Evolutionary conservation across 2,113 vertebrate genomes (phyloP).

Genomic region (Calyptomena viridis): DNA sequence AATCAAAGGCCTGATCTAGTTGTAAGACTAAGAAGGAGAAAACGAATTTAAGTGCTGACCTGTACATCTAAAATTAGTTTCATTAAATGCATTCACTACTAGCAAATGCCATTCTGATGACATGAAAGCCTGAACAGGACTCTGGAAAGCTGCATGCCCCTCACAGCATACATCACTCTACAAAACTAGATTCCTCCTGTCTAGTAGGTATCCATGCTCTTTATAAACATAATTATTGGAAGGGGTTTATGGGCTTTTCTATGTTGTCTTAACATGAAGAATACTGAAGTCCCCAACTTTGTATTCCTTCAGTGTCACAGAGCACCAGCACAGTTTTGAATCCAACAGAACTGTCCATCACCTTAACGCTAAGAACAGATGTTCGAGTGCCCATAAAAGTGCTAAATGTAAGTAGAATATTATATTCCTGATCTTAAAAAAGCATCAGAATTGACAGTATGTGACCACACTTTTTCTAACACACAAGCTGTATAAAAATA

Average conservation of each 20-base stretch:
- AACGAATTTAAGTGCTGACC: conserved; percentile 2
- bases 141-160: background rate
- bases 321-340: background rate
- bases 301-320: background rate
- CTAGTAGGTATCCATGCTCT: background rate
- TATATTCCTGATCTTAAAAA: background rate
- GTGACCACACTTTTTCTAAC: background rate
- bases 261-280: background rate
- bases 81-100: background rate
- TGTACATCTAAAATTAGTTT: conserved; percentile 19
- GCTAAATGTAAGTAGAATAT: background rate
- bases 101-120: conserved; percentile 30
- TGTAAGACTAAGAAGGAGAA: background rate
- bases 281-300: background rate
- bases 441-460: background rate
- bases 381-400: background rate
- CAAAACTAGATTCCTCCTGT: background rate
- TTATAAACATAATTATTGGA: background rate
- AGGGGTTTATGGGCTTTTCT: background rate
- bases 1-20: background rate
- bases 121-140: background rate
- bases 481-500: background rate
- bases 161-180: background rate
- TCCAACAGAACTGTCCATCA: background rate
- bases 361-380: background rate